These are phyloP conservation scores for Cryptoblepharus egeriae DNA, from an alignment of 2,797 vertebrate genomes.

Conservation along the genomic window DNA sequence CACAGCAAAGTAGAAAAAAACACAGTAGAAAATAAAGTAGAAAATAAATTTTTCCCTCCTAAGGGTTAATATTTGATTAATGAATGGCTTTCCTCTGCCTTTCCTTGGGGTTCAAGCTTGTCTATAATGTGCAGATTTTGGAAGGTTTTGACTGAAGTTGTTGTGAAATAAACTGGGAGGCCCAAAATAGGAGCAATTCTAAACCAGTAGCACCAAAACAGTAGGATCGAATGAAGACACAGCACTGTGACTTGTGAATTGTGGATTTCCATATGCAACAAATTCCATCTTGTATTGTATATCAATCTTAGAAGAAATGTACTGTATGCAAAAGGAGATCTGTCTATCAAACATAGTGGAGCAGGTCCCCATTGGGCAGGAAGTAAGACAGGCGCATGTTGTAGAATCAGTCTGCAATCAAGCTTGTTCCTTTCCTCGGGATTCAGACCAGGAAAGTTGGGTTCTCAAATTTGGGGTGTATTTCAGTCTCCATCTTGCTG, in stretches of 20 bases:
- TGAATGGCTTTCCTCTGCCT: not conserved
- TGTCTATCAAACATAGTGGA: not conserved
- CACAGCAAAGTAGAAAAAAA: no score
- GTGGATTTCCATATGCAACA: not conserved
- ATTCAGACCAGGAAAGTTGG: not conserved
- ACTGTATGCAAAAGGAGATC: not conserved
- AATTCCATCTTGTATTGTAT: no score
- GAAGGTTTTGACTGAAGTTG: not conserved
- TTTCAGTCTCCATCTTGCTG: not conserved
- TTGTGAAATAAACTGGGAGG: not conserved
- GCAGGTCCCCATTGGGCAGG: no score
- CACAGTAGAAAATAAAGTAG: not conserved
- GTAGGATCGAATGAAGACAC: not conserved
- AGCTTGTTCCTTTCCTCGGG: not conserved
- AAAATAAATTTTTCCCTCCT: not conserved
- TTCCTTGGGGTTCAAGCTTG: not conserved
- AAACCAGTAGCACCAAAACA: not conserved
- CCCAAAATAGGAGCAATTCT: not conserved
- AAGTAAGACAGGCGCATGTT: not conserved
- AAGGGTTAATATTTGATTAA: slow-evolving; percentile 7
- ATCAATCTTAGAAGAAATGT: not conserved
- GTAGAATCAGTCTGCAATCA: not conserved
- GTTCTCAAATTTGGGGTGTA: not conserved
- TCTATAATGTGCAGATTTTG: not conserved
- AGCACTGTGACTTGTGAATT: not conserved